Percentiles rank a stretch among this genome's conserved stretches.
Evolutionary conservation across 2,113 vertebrate genomes (phyloP).

Genomic region (Rhinoderma darwinii): DNA sequence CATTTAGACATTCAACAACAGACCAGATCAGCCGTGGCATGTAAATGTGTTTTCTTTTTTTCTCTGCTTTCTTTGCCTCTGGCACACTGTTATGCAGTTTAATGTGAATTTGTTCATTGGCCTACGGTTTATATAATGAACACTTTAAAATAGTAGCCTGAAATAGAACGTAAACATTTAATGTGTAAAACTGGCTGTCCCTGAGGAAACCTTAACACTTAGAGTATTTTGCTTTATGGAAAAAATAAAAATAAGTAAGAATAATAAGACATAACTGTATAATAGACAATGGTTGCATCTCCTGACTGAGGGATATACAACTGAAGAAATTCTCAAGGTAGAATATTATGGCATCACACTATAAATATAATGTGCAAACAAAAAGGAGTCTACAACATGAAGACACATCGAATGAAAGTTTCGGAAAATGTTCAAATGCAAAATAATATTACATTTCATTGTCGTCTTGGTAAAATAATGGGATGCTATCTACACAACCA

Average conservation of each 20-base stretch:
- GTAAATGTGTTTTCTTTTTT: neutral
- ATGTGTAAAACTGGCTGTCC: neutral
- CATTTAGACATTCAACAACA: neutral
- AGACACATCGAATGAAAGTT: neutral
- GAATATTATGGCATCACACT: neutral
- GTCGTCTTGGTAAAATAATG: too few relatives aligned
- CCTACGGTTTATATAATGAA: conserved; percentile 35
- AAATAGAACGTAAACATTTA: conserved; percentile 33
- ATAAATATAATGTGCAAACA: neutral
- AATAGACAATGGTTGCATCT: neutral
- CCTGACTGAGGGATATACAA: neutral
- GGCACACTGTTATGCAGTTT: conserved; percentile 20
- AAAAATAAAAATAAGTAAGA: conserved; percentile 15
- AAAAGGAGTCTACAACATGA: neutral
- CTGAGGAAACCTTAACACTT: neutral
- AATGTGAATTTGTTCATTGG: conserved; percentile 35
- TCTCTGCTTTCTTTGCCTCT: conserved; percentile 18
- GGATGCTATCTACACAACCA: too few relatives aligned
- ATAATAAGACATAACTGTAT: neutral
- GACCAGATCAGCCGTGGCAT: conserved; percentile 23
- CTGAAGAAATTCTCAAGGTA: neutral
- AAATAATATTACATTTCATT: too few relatives aligned
- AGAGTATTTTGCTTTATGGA: neutral
- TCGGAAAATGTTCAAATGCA: too few relatives aligned
- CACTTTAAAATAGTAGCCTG: conserved; percentile 10